A percentile compares a stretch with the other conserved stretches of the same genome.
Evolutionary conservation across 2,113 vertebrate genomes (phyloP).

Genomic region (Oophaga pumilio): DNA sequence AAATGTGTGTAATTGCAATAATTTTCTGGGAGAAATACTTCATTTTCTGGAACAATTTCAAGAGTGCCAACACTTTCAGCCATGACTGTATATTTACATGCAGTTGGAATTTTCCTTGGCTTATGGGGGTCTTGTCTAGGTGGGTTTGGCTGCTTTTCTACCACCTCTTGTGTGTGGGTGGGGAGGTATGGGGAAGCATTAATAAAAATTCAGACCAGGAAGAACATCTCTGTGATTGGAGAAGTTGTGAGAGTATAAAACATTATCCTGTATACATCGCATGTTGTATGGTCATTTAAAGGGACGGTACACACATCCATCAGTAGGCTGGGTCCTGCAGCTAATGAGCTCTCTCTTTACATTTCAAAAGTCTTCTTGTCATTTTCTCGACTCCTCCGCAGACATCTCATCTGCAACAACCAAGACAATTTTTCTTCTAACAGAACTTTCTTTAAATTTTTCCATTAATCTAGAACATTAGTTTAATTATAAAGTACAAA

Average conservation of each 20-base stretch:
- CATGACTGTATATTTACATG: too few species aligned
- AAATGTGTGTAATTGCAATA: too few species aligned
- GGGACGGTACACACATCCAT: background rate
- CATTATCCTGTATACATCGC: background rate
- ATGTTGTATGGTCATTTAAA: background rate
- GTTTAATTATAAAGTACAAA: background rate
- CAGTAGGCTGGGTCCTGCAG: background rate
- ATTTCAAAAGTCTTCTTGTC: background rate
- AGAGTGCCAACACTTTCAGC: too few species aligned
- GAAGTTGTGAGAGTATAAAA: background rate
- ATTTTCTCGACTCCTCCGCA: background rate
- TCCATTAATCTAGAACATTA: background rate
- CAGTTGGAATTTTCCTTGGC: too few species aligned
- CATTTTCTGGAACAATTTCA: too few species aligned
- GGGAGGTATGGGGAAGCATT: too few species aligned
- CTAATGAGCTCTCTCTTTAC: background rate
- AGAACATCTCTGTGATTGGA: background rate
- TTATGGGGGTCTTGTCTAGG: too few species aligned
- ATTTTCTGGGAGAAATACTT: too few species aligned
- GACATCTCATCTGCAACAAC: background rate
- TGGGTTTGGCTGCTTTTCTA: too few species aligned
- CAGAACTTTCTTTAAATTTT: constrained; percentile 10
- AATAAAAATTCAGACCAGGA: too few species aligned
- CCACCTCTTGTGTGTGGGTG: too few species aligned
- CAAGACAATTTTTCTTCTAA: background rate